A percentile compares a stretch with the other conserved stretches of the same genome.
These are phyloP conservation scores for Sussaba pulchella DNA, from an alignment of 2,888 invertebrate genomes.

Conservation along the genomic window DNA sequence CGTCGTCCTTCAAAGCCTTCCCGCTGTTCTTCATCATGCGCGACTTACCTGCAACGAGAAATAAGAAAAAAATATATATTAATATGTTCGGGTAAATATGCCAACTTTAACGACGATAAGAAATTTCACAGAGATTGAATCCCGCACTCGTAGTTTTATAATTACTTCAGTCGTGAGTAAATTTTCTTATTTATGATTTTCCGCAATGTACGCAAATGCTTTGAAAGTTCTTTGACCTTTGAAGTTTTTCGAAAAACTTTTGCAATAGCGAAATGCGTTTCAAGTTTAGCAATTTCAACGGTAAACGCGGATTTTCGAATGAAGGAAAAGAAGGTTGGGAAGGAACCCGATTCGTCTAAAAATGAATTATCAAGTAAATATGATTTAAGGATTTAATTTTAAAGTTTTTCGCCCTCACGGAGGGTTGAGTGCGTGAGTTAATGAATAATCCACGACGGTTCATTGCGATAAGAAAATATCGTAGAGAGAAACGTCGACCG, in stretches of 20 bases:
- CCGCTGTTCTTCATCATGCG: background rate
- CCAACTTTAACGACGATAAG: background rate
- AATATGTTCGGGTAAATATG: conserved; percentile 9
- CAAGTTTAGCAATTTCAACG: too few relatives aligned
- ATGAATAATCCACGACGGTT: background rate
- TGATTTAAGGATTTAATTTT: background rate
- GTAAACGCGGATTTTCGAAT: too few relatives aligned
- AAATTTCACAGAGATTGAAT: background rate
- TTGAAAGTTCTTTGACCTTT: too few relatives aligned
- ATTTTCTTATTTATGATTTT: background rate
- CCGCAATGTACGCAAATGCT: too few relatives aligned
- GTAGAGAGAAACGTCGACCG: conserved; percentile 32
- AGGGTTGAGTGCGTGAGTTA: background rate
- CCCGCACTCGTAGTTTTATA: background rate
- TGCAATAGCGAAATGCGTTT: too few relatives aligned
- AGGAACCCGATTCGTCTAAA: background rate
- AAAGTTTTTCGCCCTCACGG: background rate
- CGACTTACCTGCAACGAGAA: conserved; percentile 52
- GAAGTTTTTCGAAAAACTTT: too few relatives aligned
- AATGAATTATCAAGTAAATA: background rate
- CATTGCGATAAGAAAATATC: conserved; percentile 13
- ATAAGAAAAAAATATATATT: conserved; percentile 11
- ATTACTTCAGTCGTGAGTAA: background rate
- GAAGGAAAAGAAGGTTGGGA: background rate
- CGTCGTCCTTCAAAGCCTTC: background rate